Evolutionary conservation across 2,888 invertebrate species (phyloP).

Genomic region (Hirtodrosophila cameraria): DNA sequence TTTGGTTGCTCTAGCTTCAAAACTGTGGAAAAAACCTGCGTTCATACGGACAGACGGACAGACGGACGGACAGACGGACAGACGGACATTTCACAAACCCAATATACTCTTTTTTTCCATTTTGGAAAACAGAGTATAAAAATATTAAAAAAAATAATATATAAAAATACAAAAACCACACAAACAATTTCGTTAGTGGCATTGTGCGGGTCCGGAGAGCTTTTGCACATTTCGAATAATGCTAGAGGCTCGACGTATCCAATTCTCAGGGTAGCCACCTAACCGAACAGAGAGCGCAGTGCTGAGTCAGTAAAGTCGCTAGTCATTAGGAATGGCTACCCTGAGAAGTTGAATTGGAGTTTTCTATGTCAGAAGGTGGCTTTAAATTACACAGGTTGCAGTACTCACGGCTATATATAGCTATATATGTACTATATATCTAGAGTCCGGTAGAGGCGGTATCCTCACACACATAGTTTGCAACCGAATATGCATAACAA

Average conservation of each 20-base stretch:
- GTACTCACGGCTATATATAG: slow-evolving; percentile 7
- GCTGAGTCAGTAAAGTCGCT: slow-evolving; percentile 73
- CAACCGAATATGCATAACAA: slow-evolving; percentile 71
- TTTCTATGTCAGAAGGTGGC: slow-evolving; percentile 67
- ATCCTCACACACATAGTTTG: slow-evolving; percentile 49
- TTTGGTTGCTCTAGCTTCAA: no score
- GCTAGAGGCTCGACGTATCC: slow-evolving; percentile 39
- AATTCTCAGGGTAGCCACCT: slow-evolving; percentile 35
- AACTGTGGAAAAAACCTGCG: no score
- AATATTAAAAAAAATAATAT: slow-evolving; percentile 11
- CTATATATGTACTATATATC: slow-evolving; percentile 8
- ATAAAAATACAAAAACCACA: slow-evolving; percentile 4
- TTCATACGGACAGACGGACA: no score
- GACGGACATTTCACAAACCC: no score
- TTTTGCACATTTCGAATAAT: slow-evolving; percentile 1
- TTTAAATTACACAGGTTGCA: slow-evolving; percentile 49
- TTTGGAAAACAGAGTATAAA: no score
- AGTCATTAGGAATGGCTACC: slow-evolving; percentile 34
- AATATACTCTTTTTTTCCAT: no score
- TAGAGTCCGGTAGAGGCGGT: slow-evolving; percentile 19
- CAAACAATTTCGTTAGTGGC: slow-evolving; percentile 7
- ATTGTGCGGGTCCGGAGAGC: slow-evolving; percentile 58
- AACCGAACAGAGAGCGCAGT: slow-evolving; percentile 10
- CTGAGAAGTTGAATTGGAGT: slow-evolving; percentile 50
- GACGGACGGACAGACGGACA: no score